Base-by-base conservation (phyloP, 2,888 invertebrate species). In the Rotaria magnacalcarata region DNA sequence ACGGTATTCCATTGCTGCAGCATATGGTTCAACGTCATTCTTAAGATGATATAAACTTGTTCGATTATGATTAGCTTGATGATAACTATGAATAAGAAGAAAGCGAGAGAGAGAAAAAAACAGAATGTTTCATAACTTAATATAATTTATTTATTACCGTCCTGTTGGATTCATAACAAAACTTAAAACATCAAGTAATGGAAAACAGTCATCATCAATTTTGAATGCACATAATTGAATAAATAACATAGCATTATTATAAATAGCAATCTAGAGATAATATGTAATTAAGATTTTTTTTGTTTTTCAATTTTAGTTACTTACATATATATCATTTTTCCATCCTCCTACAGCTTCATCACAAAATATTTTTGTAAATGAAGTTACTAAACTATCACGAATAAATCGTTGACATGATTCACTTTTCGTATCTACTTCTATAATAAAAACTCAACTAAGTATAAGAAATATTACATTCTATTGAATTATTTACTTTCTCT, bases 261-360 rank as follows among this genome's bases (percentile, higher is more conserved):
- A 94, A 89, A 97, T 97, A 92, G 96, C 96, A 91, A 94, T 90
- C 92, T 84, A 43, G 24, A 80, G n/a, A 85, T 84, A 34, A 74
- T 34, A 41, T 27, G 8, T 16, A 24, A 24, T 27, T 14, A 27
- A n/a, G 21, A 21, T 19, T 54, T 54, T 34, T 54, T 6, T 43
- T 56, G 6, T 84, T 5, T 80, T 50, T 11, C 8, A 50, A 14
- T 34, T 85, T 52, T 14, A 84, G 41, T 24, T 34, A 89, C 91
- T 90, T 89, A 92, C 94, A 91, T 97, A 97, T 90, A 97, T 97
- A 91, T 97, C 97, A 90, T 94, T 94, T 92, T 97, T 97, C 97
- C 97, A 97, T 90, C 96, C 96, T 90, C 95, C 95, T 85, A 97
- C 97, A 86, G 97, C 97, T 92, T 97, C 97, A 92, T 97, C 97